Evolutionary conservation across 1,140 invertebrate species (phyloP), one percentile per base, ranked within the genome.

Genomic region (Cyclargus thomasi): DNA sequence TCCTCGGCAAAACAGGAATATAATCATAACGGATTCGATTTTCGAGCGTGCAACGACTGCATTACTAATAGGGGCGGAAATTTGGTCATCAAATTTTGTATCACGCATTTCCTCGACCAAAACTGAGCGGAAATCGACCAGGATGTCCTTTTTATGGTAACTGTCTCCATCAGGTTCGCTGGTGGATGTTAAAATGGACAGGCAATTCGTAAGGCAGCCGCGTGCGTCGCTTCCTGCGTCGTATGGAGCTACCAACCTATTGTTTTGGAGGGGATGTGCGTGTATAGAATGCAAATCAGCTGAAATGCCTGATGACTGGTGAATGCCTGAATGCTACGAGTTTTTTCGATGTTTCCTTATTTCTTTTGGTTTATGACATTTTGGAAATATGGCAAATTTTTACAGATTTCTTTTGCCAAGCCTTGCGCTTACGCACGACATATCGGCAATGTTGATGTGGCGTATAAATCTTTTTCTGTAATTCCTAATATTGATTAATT

Each of bases 211-310:
- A 89, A 70, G 69, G 69, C 69, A 69, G 72, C 75, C 85, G 85
- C 86, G 86, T 89, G 67, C 85, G 74, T 57, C 71, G 81, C 79
- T 88, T 88, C 86, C 86, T 86, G 86, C 85, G 79, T 73, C 79
- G 76, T 85, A 89, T 86, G 84, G 85, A 83, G 82, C 83, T 86
- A 82, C 83, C 84, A 83, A 79, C 77, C 84, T 72, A 89, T 89
- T 87, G 86, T 88, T 87, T 71, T 71, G 78, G 82, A 83, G 80
- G 84, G 82, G 83, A 84, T 86, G 83, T 74, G 66, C 82, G 83
- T 83, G 84, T 77, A 62, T 59, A 63, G 86, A 80, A 88, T 88
- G 80, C 70, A 70, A 70, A 87, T 79, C 29, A n/a, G 53, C 18
- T 59, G 63, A 18, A 67, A 67, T 22, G 35, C 21, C 1, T 17